These are phyloP conservation scores for Dryococelus australis DNA, from an alignment of 2,888 invertebrate genomes.

Conservation along the genomic window DNA sequence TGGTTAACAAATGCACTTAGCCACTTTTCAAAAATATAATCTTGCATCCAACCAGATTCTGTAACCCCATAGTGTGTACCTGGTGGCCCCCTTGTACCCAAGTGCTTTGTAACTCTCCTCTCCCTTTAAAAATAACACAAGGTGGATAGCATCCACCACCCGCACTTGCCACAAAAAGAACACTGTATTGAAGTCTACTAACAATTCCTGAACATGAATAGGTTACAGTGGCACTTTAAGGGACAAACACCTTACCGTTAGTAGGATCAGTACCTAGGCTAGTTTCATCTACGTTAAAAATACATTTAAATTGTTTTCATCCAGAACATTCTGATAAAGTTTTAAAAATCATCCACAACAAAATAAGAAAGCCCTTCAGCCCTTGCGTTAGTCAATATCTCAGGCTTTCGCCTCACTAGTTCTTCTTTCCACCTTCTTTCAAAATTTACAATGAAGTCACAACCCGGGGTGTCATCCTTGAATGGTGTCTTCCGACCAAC, in stretches of 20 bases:
- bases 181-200: not conserved
- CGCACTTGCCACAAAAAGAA: slow-evolving; percentile 24
- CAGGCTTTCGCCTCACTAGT: slow-evolving; percentile 7
- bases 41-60: slow-evolving; percentile 26
- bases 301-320: not conserved
- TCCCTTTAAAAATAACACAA: slow-evolving; percentile 19
- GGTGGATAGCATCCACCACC: slow-evolving; percentile 4
- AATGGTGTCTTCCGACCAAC: too few relatives aligned
- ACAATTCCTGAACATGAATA: slow-evolving; percentile 21
- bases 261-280: slow-evolving; percentile 22
- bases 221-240: not conserved
- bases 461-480: too few relatives aligned
- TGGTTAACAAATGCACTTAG: slow-evolving; percentile 17
- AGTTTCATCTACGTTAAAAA: slow-evolving; percentile 20
- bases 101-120: not conserved
- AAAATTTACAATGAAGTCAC: not conserved
- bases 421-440: slow-evolving; percentile 18
- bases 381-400: not conserved
- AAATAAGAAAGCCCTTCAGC: not conserved
- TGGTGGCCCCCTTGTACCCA: not conserved
- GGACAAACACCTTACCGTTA: slow-evolving; percentile 21
- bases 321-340: slow-evolving; percentile 12
- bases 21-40: slow-evolving; percentile 21
- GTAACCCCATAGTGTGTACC: slow-evolving; percentile 7
- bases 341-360: slow-evolving; percentile 13